Evolutionary conservation across 2,113 vertebrate species (phyloP).

Genomic region (Apteryx mantelli): DNA sequence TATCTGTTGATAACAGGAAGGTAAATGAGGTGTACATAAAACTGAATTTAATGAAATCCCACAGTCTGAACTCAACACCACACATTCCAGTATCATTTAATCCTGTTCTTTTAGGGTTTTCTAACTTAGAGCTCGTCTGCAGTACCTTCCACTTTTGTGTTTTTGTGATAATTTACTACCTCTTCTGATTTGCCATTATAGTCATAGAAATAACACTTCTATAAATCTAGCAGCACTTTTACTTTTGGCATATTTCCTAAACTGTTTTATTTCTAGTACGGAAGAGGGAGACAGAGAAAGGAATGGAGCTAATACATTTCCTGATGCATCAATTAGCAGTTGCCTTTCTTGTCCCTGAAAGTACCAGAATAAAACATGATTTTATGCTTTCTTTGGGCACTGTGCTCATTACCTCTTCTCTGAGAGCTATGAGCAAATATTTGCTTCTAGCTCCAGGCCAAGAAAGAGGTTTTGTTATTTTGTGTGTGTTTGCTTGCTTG

Average conservation of each 20-base stretch:
- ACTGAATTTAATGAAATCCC: neutral
- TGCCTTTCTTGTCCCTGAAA: neutral
- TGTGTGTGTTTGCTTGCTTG: neutral
- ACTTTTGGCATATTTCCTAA: neutral
- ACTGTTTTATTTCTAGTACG: neutral
- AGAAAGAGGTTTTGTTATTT: too few relatives aligned
- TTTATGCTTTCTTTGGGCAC: neutral
- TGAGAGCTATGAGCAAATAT: neutral
- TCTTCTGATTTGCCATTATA: neutral
- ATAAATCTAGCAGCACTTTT: neutral
- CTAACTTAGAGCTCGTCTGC: neutral
- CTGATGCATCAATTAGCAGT: neutral
- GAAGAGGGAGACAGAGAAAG: neutral
- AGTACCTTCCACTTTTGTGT: neutral
- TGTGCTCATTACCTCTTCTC: neutral
- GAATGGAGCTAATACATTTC: neutral
- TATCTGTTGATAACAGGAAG: neutral
- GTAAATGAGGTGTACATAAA: conserved; percentile 7
- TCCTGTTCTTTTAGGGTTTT: neutral
- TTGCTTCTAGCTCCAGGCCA: neutral
- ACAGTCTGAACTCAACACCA: neutral
- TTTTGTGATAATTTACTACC: neutral
- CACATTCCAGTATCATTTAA: neutral
- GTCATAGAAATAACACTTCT: neutral
- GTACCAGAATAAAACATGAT: neutral